Percentiles rank a stretch among this genome's conserved stretches.
phyloP scores from a whole-genome alignment of 2,888 invertebrate genomes.

The Orthosia gothica region DNA sequence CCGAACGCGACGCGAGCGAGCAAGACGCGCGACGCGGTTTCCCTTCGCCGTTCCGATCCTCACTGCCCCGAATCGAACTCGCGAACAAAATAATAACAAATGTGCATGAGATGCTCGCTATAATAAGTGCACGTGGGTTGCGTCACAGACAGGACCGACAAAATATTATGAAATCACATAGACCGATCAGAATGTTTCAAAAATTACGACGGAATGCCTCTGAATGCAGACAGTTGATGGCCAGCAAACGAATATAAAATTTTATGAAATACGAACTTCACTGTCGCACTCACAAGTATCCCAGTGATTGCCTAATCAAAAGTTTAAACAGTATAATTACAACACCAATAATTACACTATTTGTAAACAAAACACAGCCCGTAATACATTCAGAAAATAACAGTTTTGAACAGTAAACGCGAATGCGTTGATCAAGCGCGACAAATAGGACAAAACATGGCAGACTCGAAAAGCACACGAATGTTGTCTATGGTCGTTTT shows the following conservation, averaged over 20 bases:
- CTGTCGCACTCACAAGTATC: constrained; percentile 83
- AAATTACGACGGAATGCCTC: constrained; percentile 81
- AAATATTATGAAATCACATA: constrained; percentile 79
- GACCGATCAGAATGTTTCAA: constrained; percentile 74
- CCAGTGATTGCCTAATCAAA: constrained; percentile 78
- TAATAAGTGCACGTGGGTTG: constrained; percentile 91
- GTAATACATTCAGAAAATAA: constrained; percentile 89
- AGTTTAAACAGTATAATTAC: constrained; percentile 79
- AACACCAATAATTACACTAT: constrained; percentile 85
- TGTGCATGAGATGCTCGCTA: constrained; percentile 92
- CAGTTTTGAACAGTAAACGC: constrained; percentile 87
- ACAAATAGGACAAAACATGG: constrained; percentile 92
- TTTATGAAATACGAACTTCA: constrained; percentile 87
- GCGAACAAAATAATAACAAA: constrained; percentile 94
- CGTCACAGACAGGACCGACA: constrained; percentile 84
- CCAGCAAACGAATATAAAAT: constrained; percentile 84
- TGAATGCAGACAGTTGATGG: constrained; percentile 79
- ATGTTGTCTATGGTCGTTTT: constrained; percentile 87
- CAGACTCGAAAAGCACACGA: constrained; percentile 89
- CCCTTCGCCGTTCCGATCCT: constrained; percentile 84
- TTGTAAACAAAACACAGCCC: constrained; percentile 90
- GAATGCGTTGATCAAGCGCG: constrained; percentile 90
- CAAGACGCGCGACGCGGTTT: constrained; percentile 85
- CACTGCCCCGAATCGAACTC: constrained; percentile 92
- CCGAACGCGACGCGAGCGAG: constrained; percentile 80